Evolutionary conservation across 2,888 invertebrate species (phyloP).

Genomic region (Latheticus oryzae): DNA sequence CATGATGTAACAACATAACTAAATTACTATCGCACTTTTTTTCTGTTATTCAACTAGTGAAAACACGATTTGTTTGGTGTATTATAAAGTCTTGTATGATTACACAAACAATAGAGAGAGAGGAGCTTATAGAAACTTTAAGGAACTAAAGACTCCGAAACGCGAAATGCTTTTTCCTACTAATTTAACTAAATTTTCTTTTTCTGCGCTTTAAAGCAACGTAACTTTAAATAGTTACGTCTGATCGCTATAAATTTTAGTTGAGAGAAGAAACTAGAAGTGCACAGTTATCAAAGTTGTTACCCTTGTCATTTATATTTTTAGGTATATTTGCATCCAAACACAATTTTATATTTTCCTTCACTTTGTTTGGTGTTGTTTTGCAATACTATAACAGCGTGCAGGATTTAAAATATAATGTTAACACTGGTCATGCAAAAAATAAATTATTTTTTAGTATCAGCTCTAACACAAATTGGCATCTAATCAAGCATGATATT

Average conservation of each 20-base stretch:
- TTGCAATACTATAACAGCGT: slow-evolving; percentile 50
- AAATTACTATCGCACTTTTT: slow-evolving; percentile 12
- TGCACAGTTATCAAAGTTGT: slow-evolving; percentile 30
- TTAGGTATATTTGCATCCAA: slow-evolving; percentile 47
- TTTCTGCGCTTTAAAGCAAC: too few species aligned
- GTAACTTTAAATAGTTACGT: too few species aligned
- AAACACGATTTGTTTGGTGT: too few species aligned
- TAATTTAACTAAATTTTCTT: too few species aligned
- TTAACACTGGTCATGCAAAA: too few species aligned
- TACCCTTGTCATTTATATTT: slow-evolving; percentile 44
- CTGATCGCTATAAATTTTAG: too few species aligned
- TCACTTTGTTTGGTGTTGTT: slow-evolving; percentile 54
- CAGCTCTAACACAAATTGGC: slow-evolving; percentile 30
- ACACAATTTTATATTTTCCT: slow-evolving; percentile 47
- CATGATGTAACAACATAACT: slow-evolving; percentile 35
- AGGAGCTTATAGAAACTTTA: too few species aligned
- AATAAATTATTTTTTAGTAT: too few species aligned
- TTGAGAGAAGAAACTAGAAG: slow-evolving; percentile 51
- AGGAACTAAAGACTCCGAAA: too few species aligned
- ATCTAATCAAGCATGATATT: slow-evolving; percentile 34
- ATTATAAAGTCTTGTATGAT: too few species aligned
- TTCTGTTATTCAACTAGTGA: too few species aligned
- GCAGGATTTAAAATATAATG: slow-evolving; percentile 47
- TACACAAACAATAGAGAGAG: slow-evolving; percentile 16
- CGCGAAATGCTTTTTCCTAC: too few species aligned